Evolutionary conservation across 2,113 vertebrate species (phyloP).

Genomic region (Melierax canorus): DNA sequence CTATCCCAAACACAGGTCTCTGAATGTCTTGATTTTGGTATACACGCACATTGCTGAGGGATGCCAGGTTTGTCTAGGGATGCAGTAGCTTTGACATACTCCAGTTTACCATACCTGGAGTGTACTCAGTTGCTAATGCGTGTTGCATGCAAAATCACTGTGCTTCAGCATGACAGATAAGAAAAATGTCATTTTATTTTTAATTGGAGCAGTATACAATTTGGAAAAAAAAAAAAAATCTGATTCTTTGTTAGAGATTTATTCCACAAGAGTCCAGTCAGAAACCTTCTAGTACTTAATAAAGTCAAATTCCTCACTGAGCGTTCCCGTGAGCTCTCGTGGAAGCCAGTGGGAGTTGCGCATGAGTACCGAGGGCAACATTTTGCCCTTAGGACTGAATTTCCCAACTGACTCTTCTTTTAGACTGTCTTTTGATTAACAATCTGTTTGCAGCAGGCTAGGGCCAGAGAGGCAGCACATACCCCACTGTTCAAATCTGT

Average conservation of each 20-base stretch:
- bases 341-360: conserved; percentile 17
- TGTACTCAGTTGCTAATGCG: neutral
- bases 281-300: conserved; percentile 28
- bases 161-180: conserved; percentile 1
- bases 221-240: neutral
- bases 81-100: conserved; percentile 15
- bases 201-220: neutral
- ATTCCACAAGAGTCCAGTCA: neutral
- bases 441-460: conserved; percentile 55
- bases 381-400: conserved; percentile 58
- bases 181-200: conserved; percentile 38
- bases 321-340: neutral
- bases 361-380: conserved; percentile 7
- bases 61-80: neutral
- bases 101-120: conserved; percentile 26
- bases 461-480: conserved; percentile 12
- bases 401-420: conserved; percentile 56
- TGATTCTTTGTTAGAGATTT: neutral
- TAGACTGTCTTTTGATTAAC: conserved; percentile 68
- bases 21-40: neutral
- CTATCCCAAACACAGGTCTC: neutral
- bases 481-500: conserved; percentile 38
- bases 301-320: conserved; percentile 6
- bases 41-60: neutral
- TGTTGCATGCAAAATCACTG: neutral